Percentiles rank a stretch among this genome's conserved stretches.
These are phyloP conservation scores for Boloria euphrosyne DNA, from an alignment of 2,888 invertebrate genomes.

Conservation along the genomic window DNA sequence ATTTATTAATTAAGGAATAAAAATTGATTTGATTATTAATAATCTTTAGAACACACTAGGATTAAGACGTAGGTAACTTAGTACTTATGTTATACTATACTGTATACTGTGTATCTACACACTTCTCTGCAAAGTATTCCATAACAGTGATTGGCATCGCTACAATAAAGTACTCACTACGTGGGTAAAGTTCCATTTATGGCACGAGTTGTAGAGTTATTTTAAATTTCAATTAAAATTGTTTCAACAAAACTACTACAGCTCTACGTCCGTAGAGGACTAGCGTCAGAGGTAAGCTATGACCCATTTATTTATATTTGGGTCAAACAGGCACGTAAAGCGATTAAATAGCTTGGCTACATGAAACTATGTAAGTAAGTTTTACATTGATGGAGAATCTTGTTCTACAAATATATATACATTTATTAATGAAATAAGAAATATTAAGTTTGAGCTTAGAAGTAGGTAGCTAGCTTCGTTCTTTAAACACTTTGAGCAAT, in stretches of 20 bases:
- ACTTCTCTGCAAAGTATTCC: constrained; percentile 1
- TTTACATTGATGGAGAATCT: not conserved
- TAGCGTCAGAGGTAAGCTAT: constrained; percentile 45
- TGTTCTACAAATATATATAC: not conserved
- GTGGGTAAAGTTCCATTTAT: constrained; percentile 33
- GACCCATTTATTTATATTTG: constrained; percentile 70
- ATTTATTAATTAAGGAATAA: no score
- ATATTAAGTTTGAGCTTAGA: no score
- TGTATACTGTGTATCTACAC: not conserved
- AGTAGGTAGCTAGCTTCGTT: no score
- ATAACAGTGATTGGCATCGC: constrained; percentile 8
- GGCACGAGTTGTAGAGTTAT: constrained; percentile 37
- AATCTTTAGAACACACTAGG: no score
- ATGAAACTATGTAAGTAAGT: constrained; percentile 19
- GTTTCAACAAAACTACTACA: constrained; percentile 52
- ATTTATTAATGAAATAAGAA: not conserved
- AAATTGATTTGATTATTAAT: no score
- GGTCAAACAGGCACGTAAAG: constrained; percentile 65
- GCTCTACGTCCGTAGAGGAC: constrained; percentile 41
- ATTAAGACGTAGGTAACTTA: not conserved
- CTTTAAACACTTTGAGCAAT: no score
- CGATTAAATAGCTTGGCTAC: constrained; percentile 47
- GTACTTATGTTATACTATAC: not conserved
- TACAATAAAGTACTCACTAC: constrained; percentile 13
- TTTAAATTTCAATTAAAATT: constrained; percentile 61